Conservation (phyloP, 2,797 vertebrate genomes). For the Acipenser oxyrinchus region DNA sequence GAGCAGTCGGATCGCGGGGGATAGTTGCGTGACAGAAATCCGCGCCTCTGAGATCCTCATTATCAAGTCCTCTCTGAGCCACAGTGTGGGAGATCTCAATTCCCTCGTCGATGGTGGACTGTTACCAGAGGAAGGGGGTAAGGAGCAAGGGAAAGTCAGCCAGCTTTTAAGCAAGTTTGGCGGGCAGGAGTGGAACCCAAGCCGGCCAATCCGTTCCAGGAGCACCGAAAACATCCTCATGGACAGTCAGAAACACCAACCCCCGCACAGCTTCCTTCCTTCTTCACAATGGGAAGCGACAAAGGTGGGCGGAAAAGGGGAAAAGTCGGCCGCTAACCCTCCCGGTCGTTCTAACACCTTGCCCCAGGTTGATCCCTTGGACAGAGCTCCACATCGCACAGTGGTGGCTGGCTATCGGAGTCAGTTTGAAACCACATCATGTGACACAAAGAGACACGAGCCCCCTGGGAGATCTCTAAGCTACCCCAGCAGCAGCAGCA, state of each 20-base stretch:
- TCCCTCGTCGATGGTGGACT: not conserved
- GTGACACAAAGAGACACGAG: conserved; percentile 14
- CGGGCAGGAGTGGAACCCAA: conserved; percentile 25
- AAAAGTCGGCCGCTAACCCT: not conserved
- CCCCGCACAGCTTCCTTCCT: not conserved
- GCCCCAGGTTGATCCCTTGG: too few relatives aligned
- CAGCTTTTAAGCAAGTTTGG: conserved; percentile 67
- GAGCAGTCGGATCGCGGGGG: conserved; percentile 34
- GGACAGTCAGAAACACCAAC: not conserved
- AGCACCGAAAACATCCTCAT: conserved; percentile 30
- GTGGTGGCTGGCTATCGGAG: conserved; percentile 19
- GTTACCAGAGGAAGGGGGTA: conserved; percentile 19
- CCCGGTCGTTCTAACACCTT: conserved; percentile 1
- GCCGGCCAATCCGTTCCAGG: conserved; percentile 17
- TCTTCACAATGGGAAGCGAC: not conserved
- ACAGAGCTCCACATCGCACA: not conserved
- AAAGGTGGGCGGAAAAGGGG: not conserved
- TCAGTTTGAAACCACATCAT: conserved; percentile 19
- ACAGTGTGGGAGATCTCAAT: conserved; percentile 30
- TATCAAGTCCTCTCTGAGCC: conserved; percentile 48
- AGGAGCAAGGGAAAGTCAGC: conserved; percentile 55
- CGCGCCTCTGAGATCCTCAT: conserved; percentile 61
- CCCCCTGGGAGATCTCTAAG: not conserved
- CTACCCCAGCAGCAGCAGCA: too few relatives aligned
- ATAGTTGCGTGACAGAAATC: conserved; percentile 62